Percentiles rank a stretch among this genome's conserved stretches.
These are phyloP conservation scores for Phylloscopus trochilus DNA, from an alignment of 2,113 vertebrate species.

Conservation along the genomic window DNA sequence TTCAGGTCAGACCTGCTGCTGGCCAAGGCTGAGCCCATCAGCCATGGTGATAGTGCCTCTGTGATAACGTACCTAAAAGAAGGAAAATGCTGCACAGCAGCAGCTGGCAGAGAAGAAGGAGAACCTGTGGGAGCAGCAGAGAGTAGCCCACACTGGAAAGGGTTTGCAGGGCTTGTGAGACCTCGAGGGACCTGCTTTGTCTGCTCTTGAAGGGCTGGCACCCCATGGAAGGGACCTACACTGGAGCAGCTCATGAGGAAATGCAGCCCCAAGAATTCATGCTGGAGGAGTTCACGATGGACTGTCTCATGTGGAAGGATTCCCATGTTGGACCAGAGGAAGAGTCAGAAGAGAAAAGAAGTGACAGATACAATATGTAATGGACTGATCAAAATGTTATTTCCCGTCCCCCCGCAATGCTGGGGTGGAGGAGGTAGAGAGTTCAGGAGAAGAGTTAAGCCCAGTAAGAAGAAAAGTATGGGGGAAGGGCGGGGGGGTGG, in stretches of 20 bases:
- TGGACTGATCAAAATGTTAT: neutral
- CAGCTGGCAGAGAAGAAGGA: neutral
- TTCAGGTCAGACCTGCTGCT: fast-evolving
- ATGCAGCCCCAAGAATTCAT: neutral
- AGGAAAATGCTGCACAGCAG: neutral
- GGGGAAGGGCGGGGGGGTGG: fast-evolving
- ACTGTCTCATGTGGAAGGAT: neutral
- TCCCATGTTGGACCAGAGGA: neutral
- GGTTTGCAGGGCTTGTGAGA: neutral
- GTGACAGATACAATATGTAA: neutral
- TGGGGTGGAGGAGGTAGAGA: neutral
- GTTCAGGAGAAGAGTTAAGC: neutral
- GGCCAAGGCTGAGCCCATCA: neutral
- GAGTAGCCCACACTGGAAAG: neutral
- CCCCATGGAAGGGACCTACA: fast-evolving
- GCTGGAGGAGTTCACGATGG: neutral
- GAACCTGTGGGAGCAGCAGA: neutral
- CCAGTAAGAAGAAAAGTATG: neutral
- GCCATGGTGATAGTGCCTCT: neutral
- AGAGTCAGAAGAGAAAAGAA: neutral
- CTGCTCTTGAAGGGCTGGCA: neutral
- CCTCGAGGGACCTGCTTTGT: too few relatives aligned
- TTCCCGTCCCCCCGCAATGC: fast-evolving
- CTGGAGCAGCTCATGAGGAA: neutral
- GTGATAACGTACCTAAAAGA: neutral